These are phyloP conservation scores for Riparia riparia DNA, from an alignment of 2,113 vertebrate genomes.

Conservation along the genomic window DNA sequence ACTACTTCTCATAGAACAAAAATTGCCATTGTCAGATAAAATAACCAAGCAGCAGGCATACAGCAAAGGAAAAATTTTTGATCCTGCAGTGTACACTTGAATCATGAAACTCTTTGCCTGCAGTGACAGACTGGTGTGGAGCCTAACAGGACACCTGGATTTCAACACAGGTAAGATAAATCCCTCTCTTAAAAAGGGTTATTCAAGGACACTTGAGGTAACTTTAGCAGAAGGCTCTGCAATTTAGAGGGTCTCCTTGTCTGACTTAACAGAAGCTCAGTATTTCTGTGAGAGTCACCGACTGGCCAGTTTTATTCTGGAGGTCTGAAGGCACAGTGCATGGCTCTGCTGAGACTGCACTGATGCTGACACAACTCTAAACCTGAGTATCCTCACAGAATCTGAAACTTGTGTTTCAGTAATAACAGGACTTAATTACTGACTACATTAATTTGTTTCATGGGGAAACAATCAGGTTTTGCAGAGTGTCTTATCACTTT, in stretches of 20 bases:
- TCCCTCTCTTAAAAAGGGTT: background rate
- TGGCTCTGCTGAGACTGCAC: background rate
- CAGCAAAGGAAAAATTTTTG: background rate
- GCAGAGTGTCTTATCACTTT: background rate
- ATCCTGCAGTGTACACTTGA: background rate
- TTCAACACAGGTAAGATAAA: background rate
- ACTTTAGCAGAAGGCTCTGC: background rate
- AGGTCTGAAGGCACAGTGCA: background rate
- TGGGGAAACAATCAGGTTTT: background rate
- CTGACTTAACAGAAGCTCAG: background rate
- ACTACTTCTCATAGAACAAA: background rate
- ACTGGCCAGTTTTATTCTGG: background rate
- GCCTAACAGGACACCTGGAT: background rate
- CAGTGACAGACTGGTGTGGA: background rate
- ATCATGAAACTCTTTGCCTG: fast-evolving
- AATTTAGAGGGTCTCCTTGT: background rate
- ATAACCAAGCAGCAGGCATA: background rate
- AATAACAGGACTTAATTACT: background rate
- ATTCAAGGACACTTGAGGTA: background rate
- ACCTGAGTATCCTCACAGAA: background rate
- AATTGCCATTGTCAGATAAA: background rate
- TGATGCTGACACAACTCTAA: background rate
- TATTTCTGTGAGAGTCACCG: fast-evolving
- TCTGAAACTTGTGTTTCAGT: background rate
- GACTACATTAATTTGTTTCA: background rate